Percentiles rank a stretch among this genome's conserved stretches.
These are phyloP conservation scores for Eristalis intricaria DNA, from an alignment of 2,888 invertebrate genomes.

Conservation along the genomic window DNA sequence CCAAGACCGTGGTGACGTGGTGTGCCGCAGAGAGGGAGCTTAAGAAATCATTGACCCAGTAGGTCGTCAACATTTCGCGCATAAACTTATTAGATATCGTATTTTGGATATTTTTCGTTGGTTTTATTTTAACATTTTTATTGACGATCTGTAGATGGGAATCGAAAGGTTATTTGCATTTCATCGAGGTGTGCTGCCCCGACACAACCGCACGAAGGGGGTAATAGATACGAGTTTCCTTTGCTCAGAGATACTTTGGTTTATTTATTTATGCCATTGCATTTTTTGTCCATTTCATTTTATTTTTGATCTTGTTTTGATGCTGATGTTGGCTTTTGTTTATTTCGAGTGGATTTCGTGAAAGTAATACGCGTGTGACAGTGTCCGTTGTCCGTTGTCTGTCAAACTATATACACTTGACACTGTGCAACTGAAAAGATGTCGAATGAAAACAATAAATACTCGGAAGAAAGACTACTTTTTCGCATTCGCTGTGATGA, in stretches of 20 bases:
- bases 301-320: neutral
- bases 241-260: neutral
- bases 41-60: constrained; percentile 51
- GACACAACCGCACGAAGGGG: neutral
- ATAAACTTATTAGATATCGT: constrained; percentile 8
- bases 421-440: neutral
- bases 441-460: neutral
- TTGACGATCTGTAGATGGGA: constrained; percentile 29
- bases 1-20: neutral
- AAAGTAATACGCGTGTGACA: constrained; percentile 40
- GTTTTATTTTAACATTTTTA: neutral
- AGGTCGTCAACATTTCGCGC: constrained; percentile 37
- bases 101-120: neutral
- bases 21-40: neutral
- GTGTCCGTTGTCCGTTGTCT: neutral
- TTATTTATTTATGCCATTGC: constrained; percentile 35
- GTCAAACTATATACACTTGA: neutral
- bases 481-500: too few relatives aligned
- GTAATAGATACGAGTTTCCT: constrained; percentile 21
- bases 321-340: constrained; percentile 17
- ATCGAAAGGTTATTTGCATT: constrained; percentile 31
- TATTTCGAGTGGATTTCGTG: constrained; percentile 18
- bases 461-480: neutral
- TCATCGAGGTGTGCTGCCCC: neutral
- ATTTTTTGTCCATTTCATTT: neutral